Evolutionary conservation across 2,797 vertebrate genomes (phyloP).

Genomic region (Acomys russatus): DNA sequence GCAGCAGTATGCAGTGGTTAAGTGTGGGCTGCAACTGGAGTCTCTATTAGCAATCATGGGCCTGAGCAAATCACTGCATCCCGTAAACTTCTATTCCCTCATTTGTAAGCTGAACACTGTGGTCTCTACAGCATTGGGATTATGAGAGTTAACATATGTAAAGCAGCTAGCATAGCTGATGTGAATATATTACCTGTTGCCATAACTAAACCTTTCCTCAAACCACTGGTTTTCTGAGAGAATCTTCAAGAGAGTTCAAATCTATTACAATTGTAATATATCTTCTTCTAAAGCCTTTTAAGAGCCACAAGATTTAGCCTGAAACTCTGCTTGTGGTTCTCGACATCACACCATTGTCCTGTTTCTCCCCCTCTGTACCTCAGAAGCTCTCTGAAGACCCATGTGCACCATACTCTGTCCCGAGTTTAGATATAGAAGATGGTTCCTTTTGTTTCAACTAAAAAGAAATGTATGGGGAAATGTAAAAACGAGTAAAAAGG

Average conservation of each 20-base stretch:
- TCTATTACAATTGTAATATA: background rate
- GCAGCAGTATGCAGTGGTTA: background rate
- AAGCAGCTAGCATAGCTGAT: background rate
- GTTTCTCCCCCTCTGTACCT: background rate
- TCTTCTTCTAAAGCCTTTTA: background rate
- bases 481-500: constrained; percentile 46
- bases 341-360: background rate
- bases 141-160: background rate
- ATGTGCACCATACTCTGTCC: background rate
- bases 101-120: background rate
- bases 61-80: background rate
- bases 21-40: background rate
- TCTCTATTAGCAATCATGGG: background rate
- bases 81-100: background rate
- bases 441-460: constrained; percentile 41
- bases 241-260: constrained; percentile 14
- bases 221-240: constrained; percentile 29
- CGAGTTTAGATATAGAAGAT: background rate
- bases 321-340: background rate
- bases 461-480: constrained; percentile 20
- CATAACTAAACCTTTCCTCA: background rate
- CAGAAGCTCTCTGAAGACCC: constrained; percentile 23
- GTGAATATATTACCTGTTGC: background rate
- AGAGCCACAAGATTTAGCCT: background rate
- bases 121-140: background rate